Conservation (phyloP, 2,888 invertebrate species). For the Callyntrura guangdongensis region DNA sequence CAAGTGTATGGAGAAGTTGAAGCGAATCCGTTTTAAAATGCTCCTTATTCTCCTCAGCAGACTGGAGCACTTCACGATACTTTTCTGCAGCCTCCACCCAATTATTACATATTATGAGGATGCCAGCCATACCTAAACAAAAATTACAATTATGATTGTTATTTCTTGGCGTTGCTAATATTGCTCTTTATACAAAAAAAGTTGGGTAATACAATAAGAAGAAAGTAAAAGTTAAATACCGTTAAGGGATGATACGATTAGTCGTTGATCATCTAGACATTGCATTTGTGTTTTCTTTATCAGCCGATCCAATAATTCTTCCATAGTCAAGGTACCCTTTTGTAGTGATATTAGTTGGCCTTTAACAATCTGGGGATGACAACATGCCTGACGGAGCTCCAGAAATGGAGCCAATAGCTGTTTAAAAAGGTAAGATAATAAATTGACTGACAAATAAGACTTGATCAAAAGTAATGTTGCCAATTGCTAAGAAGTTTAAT, state of each 20-base stretch:
- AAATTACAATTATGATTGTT: background rate
- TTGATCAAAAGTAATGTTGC: too few species aligned
- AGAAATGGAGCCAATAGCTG: slow-evolving; percentile 89
- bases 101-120: slow-evolving; percentile 88
- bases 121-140: slow-evolving; percentile 88
- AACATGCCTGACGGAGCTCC: slow-evolving; percentile 90
- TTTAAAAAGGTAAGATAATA: too few species aligned
- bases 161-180: too few species aligned
- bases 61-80: slow-evolving; percentile 89
- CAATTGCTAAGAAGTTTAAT: too few species aligned
- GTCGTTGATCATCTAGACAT: slow-evolving; percentile 88
- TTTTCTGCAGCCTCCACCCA: slow-evolving; percentile 88
- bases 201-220: too few species aligned
- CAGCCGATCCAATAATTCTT: slow-evolving; percentile 89
- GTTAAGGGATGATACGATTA: slow-evolving; percentile 89
- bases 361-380: slow-evolving; percentile 89
- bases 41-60: slow-evolving; percentile 87
- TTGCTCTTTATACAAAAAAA: too few species aligned
- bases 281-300: slow-evolving; percentile 88
- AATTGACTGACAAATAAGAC: too few species aligned
- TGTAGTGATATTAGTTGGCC: slow-evolving; percentile 87
- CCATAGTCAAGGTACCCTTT: slow-evolving; percentile 88
- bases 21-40: slow-evolving; percentile 89
- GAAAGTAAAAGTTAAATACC: slow-evolving; percentile 86
- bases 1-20: slow-evolving; percentile 89